Conservation (phyloP, 2,113 vertebrate species). For the Protobothrops flavoviridis region DNA sequence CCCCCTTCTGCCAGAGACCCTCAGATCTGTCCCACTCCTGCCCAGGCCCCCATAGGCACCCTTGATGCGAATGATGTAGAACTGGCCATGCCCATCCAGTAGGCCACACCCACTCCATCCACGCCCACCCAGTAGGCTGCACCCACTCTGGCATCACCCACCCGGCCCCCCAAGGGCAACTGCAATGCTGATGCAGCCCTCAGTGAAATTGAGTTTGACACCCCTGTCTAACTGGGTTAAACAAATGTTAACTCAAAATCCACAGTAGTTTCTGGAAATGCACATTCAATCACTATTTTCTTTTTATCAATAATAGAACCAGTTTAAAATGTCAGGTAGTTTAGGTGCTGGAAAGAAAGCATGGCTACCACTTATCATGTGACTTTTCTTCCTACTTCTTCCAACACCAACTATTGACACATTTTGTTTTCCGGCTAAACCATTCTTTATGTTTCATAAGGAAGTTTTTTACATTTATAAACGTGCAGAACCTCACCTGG, state of each 20-base stretch:
- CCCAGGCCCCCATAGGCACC: too few species aligned
- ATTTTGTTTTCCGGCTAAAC: not conserved
- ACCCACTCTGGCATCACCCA: too few species aligned
- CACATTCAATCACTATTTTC: not conserved
- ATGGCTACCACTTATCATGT: not conserved
- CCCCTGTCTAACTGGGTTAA: not conserved
- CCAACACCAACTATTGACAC: not conserved
- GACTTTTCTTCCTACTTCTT: not conserved
- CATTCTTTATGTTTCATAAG: not conserved
- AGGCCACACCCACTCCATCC: too few species aligned
- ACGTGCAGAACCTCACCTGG: not conserved
- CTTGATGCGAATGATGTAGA: too few species aligned
- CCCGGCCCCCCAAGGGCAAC: too few species aligned
- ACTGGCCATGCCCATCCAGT: too few species aligned
- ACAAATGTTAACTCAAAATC: not conserved
- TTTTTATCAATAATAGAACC: not conserved
- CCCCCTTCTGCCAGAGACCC: too few species aligned
- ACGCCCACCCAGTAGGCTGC: too few species aligned
- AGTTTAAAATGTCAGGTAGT: not conserved
- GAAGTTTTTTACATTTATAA: not conserved
- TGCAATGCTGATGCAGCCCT: too few species aligned
- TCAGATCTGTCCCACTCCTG: too few species aligned
- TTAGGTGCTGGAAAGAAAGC: not conserved
- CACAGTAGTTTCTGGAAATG: not conserved
- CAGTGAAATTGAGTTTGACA: too few species aligned